phyloP scores from a whole-genome alignment of 1,140 invertebrate genomes.

The Listronotus oregonensis region DNA sequence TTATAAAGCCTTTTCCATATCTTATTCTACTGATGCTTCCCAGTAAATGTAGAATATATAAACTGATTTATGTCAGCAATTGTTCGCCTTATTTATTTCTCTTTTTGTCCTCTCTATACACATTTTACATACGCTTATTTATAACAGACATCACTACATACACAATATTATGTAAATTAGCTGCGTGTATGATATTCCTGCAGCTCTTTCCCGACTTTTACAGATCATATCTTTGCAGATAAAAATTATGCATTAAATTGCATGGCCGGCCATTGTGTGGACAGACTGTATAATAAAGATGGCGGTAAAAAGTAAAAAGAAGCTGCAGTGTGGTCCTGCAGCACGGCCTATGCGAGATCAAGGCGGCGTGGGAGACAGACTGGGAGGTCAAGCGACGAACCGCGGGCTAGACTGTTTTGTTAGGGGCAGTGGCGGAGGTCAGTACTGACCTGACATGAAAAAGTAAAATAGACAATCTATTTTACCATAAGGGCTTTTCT shows the following conservation, averaged over 20 bases:
- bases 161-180: slow-evolving; percentile 32
- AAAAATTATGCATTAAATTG: slow-evolving; percentile 32
- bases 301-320: slow-evolving; percentile 26
- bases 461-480: neutral
- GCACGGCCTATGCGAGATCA: slow-evolving; percentile 18
- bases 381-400: slow-evolving; percentile 19
- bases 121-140: slow-evolving; percentile 10
- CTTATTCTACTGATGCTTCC: too few relatives aligned
- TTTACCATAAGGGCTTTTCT: neutral
- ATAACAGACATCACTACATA: slow-evolving; percentile 14
- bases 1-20: too few relatives aligned
- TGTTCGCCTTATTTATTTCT: too few relatives aligned
- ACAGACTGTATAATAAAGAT: slow-evolving; percentile 36
- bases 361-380: slow-evolving; percentile 29
- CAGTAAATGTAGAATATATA: too few relatives aligned
- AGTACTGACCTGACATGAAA: neutral
- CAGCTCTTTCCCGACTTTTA: slow-evolving; percentile 1
- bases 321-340: slow-evolving; percentile 31
- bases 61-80: too few relatives aligned
- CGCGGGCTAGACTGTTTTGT: slow-evolving; percentile 22
- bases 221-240: slow-evolving; percentile 28
- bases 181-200: slow-evolving; percentile 17
- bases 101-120: too few relatives aligned
- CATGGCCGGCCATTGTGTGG: slow-evolving; percentile 28
- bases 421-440: slow-evolving; percentile 20